Evolutionary conservation across 2,888 invertebrate species (phyloP).

Genomic region (Eulithis prunata): DNA sequence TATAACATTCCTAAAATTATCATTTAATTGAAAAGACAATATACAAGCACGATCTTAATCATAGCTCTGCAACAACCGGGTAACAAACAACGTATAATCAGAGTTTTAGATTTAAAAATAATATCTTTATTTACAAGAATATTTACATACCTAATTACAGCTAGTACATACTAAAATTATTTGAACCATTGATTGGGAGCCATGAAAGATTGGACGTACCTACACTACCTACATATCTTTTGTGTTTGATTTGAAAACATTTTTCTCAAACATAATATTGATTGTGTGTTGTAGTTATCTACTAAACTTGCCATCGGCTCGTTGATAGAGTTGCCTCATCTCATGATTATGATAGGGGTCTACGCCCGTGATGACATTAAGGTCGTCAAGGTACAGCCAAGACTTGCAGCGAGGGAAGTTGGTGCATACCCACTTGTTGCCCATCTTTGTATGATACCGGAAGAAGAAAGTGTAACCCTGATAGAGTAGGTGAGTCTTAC

Average conservation of each 20-base stretch:
- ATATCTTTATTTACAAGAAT: background rate
- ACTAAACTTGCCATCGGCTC: conserved; percentile 34
- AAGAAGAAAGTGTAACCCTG: conserved; percentile 62
- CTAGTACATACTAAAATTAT: no score
- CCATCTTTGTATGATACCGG: conserved; percentile 52
- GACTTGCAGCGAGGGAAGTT: conserved; percentile 63
- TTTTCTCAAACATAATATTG: no score
- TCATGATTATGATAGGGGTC: conserved; percentile 32
- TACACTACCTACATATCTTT: no score
- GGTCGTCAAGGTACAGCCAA: conserved; percentile 51
- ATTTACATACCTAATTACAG: background rate
- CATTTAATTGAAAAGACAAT: no score
- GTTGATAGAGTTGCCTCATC: conserved; percentile 24
- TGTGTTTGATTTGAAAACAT: no score
- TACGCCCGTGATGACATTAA: conserved; percentile 29
- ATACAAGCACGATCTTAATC: no score
- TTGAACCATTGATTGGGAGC: no score
- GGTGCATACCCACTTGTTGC: conserved; percentile 66
- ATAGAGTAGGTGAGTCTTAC: conserved; percentile 53
- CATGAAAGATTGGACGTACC: no score
- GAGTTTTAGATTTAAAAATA: background rate
- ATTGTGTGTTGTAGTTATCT: conserved; percentile 15
- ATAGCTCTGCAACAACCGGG: no score
- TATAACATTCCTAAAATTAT: background rate
- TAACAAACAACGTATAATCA: no score